phyloP scores from a whole-genome alignment of 1,140 invertebrate species.

The Saxidomus purpurata region DNA sequence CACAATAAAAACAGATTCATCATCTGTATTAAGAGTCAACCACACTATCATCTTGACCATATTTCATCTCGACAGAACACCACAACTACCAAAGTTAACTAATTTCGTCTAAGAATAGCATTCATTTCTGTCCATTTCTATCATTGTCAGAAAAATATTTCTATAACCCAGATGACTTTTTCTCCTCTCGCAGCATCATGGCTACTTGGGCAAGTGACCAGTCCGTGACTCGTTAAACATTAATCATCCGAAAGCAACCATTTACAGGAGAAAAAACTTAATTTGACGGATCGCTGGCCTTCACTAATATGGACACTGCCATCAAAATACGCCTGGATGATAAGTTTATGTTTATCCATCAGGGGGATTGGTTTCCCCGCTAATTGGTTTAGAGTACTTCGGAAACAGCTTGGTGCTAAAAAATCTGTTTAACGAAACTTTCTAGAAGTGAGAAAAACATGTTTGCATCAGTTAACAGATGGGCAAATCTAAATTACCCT shows the following conservation, averaged over 20 bases:
- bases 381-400: slow-evolving; percentile 36
- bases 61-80: too few relatives aligned
- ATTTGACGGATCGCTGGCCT: slow-evolving; percentile 36
- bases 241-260: slow-evolving; percentile 21
- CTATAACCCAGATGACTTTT: neutral
- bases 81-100: too few relatives aligned
- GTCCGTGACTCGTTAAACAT: slow-evolving; percentile 31
- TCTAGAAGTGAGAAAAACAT: neutral
- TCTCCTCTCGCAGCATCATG: neutral
- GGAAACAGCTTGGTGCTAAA: neutral
- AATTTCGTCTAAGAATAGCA: too few relatives aligned
- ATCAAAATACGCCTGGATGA: slow-evolving; percentile 16
- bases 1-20: too few relatives aligned
- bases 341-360: slow-evolving; percentile 31
- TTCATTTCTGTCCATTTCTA: neutral
- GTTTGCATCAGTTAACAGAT: neutral
- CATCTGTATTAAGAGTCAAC: too few relatives aligned
- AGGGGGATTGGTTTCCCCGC: neutral
- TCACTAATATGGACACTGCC: slow-evolving; percentile 26
- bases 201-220: slow-evolving; percentile 36
- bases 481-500: neutral
- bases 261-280: slow-evolving; percentile 39
- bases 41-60: too few relatives aligned
- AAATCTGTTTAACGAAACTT: slow-evolving; percentile 10
- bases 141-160: neutral